Conservation (phyloP, 2,113 vertebrate species). For the Notarius quadriscutis region DNA sequence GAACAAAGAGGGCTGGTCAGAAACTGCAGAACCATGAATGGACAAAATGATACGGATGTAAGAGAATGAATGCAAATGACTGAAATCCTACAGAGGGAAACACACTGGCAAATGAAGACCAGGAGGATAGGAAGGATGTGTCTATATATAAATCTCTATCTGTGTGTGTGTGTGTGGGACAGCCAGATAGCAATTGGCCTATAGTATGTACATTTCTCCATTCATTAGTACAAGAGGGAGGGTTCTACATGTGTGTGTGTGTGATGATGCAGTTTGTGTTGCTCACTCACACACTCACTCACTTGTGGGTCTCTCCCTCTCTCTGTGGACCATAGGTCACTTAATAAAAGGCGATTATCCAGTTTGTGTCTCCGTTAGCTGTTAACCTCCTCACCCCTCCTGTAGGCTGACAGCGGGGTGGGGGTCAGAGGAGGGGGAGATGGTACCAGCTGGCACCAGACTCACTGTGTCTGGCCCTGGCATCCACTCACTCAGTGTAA, state of each 20-base stretch:
- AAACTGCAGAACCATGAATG: slow-evolving; percentile 47
- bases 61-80: slow-evolving; percentile 41
- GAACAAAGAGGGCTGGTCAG: slow-evolving; percentile 48
- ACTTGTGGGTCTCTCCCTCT: slow-evolving; percentile 36
- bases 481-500: slow-evolving; percentile 69
- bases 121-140: slow-evolving; percentile 38
- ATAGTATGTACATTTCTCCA: neutral
- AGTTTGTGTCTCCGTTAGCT: slow-evolving; percentile 71
- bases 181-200: neutral
- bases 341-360: slow-evolving; percentile 82
- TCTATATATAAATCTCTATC: slow-evolving; percentile 37
- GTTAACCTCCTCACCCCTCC: slow-evolving; percentile 83
- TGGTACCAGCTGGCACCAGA: slow-evolving; percentile 79
- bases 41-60: slow-evolving; percentile 34
- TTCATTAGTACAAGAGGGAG: neutral
- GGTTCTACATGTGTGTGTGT: neutral
- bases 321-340: slow-evolving; percentile 60
- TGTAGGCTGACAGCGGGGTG: slow-evolving; percentile 74
- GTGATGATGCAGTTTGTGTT: slow-evolving; percentile 26
- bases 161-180: slow-evolving; percentile 13
- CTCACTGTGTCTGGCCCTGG: slow-evolving; percentile 69
- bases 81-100: slow-evolving; percentile 28
- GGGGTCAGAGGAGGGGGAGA: slow-evolving; percentile 60
- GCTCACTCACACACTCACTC: slow-evolving; percentile 44
- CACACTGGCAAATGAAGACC: slow-evolving; percentile 44